Evolutionary conservation across 2,888 invertebrate genomes (phyloP).

Genomic region (Melanchra persicariae): DNA sequence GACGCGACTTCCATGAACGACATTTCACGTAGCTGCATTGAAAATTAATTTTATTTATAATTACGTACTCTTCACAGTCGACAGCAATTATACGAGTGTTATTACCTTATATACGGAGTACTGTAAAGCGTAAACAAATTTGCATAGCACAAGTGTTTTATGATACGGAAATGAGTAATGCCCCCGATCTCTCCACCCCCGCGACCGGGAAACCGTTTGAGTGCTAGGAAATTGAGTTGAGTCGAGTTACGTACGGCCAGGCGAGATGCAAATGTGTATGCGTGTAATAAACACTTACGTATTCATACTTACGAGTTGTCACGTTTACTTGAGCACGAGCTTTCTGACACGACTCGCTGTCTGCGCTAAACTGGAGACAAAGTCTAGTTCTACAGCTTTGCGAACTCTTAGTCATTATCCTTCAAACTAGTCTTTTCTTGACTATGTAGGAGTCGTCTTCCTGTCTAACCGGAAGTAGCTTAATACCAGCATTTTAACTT

Average conservation of each 20-base stretch:
- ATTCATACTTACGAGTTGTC: slow-evolving; percentile 63
- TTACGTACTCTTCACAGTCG: slow-evolving; percentile 37
- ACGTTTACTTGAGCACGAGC: slow-evolving; percentile 49
- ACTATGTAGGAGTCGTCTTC: not conserved
- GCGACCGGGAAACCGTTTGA: slow-evolving; percentile 75
- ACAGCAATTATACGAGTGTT: slow-evolving; percentile 55
- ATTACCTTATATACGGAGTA: slow-evolving; percentile 55
- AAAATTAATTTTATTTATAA: slow-evolving; percentile 55
- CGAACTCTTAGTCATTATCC: not conserved
- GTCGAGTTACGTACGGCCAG: slow-evolving; percentile 69
- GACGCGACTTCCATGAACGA: slow-evolving; percentile 6
- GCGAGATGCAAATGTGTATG: slow-evolving; percentile 66
- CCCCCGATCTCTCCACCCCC: slow-evolving; percentile 53
- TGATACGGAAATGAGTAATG: slow-evolving; percentile 77
- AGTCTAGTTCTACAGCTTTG: slow-evolving; percentile 4
- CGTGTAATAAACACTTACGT: slow-evolving; percentile 70
- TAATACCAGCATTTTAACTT: not conserved
- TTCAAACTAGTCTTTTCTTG: no score
- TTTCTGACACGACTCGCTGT: slow-evolving; percentile 34
- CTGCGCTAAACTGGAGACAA: slow-evolving; percentile 13
- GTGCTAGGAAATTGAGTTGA: slow-evolving; percentile 81
- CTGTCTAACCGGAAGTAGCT: not conserved
- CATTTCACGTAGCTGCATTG: slow-evolving; percentile 32
- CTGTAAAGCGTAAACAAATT: slow-evolving; percentile 57
- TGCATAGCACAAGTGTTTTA: slow-evolving; percentile 70